Evolutionary conservation across 2,888 invertebrate species (phyloP).

Genomic region (Esperia sulphurella): DNA sequence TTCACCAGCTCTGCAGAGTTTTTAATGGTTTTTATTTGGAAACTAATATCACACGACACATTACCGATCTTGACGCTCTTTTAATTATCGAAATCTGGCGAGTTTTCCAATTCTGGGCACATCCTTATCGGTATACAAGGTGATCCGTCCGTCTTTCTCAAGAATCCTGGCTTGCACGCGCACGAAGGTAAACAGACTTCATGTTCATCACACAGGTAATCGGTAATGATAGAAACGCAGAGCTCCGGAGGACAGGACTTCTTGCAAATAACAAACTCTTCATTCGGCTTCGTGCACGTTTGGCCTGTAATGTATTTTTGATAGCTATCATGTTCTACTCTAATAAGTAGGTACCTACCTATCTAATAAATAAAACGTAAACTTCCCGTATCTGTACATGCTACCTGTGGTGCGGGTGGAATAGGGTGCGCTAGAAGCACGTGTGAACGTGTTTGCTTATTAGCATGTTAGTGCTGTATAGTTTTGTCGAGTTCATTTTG

Average conservation of each 20-base stretch:
- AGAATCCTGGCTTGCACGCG: conserved; percentile 14
- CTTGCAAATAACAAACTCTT: conserved; percentile 24
- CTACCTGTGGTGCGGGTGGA: too few species aligned
- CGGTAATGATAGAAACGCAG: conserved; percentile 22
- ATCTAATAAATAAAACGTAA: too few species aligned
- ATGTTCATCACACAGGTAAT: conserved; percentile 16
- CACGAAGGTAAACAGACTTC: conserved; percentile 15
- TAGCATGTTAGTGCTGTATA: too few species aligned
- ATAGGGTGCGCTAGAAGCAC: too few species aligned
- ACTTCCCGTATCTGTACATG: too few species aligned
- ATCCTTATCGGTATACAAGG: conserved; percentile 16
- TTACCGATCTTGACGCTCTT: not conserved
- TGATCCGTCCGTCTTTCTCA: conserved; percentile 10
- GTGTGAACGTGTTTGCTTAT: too few species aligned
- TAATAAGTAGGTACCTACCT: not conserved
- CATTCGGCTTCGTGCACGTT: conserved; percentile 17
- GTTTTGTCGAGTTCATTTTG: too few species aligned
- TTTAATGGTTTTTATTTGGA: not conserved
- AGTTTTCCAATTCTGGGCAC: conserved; percentile 16
- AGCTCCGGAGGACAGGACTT: conserved; percentile 28
- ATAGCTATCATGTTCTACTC: not conserved
- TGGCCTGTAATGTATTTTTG: not conserved
- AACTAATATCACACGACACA: not conserved
- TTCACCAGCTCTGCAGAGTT: too few species aligned
- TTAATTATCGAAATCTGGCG: conserved; percentile 6